Conservation (phyloP, 1,140 invertebrate genomes). For the Daktulosphaira vitifoliae region DNA sequence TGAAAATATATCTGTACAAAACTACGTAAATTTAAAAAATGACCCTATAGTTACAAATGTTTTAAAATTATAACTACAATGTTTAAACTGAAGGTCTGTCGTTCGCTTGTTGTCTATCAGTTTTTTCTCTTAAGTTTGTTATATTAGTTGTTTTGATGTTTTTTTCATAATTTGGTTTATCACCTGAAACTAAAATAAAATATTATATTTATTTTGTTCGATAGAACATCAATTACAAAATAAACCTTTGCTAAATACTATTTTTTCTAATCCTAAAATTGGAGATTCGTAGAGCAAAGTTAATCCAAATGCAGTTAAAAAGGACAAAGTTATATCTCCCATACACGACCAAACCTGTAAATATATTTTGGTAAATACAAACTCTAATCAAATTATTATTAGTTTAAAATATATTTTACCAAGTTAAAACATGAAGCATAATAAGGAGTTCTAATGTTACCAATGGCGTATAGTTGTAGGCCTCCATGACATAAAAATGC, state of each 20-base stretch:
- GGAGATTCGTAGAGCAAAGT: constrained; percentile 61
- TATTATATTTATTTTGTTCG: too few species aligned
- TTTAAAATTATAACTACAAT: too few species aligned
- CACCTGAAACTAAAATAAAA: background rate
- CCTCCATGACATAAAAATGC: constrained; percentile 62
- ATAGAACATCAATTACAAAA: background rate
- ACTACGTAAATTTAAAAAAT: too few species aligned
- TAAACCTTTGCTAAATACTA: constrained; percentile 47
- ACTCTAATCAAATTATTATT: too few species aligned
- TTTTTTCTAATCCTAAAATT: constrained; percentile 57
- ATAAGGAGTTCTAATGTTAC: constrained; percentile 48
- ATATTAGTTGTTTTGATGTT: background rate
- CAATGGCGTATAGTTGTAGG: constrained; percentile 53
- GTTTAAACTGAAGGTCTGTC: background rate
- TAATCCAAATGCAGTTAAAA: constrained; percentile 52
- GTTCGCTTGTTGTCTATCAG: constrained; percentile 11
- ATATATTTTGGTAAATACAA: constrained; percentile 35
- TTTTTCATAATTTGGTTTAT: background rate
- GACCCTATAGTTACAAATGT: too few species aligned
- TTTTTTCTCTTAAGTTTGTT: background rate
- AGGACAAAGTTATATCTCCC: constrained; percentile 52
- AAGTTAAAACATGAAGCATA: constrained; percentile 6
- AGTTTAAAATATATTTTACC: background rate
- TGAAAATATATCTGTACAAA: too few species aligned
- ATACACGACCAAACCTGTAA: constrained; percentile 49